Evolutionary conservation across 2,888 invertebrate species (phyloP), one percentile per base, ranked within the genome.

Genomic region (Hybos culiciformis): DNA sequence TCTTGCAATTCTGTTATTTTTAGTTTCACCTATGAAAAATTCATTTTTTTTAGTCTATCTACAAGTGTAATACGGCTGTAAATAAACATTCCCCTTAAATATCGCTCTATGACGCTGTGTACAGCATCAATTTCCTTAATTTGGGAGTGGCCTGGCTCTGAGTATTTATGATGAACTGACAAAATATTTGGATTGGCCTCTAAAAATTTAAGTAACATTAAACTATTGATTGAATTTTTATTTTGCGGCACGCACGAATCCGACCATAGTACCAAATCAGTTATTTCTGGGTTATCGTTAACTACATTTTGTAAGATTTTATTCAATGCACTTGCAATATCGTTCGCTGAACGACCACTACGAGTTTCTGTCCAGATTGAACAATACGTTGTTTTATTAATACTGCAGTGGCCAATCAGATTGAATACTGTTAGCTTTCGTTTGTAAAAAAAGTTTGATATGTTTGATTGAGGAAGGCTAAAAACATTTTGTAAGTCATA

Each of bases 401-500:
- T 14, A 38, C 24, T 46, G 31, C 37, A 48, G 18, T 44, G 29
- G 4, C 32, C 44, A 4, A 46, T 46, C 24, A 48, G 26, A 18
- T 48, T 48, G 29, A 39, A 44, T 5, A n/a, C 4, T 14, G 15
- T 31, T 29, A 46, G 40, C 26, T 44, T 48, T 18, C 33, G 29
- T 37, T 44, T 43, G 11, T 48, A 46, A 34, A 43, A 48, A 19
- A 23, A 36, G 17, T 43, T 29, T 12, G 31, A 24, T 12, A 40
- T 40, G 14, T 47, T 15, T 14, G 37, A 17, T 17, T 43, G 41
- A n/a, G 43, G 43, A 18, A 43, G 17, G 5, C 26, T 3, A 29
- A 45, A 48, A 2, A 42, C 40, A 29, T 48, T 48, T 39, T 48
- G 42, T 23, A 46, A 11, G 23, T 46, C 46, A 41, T 26, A 46